A percentile compares a stretch with the other conserved stretches of the same genome.
These are phyloP conservation scores for Brotula barbata DNA, from an alignment of 2,797 vertebrate species.

Conservation along the genomic window DNA sequence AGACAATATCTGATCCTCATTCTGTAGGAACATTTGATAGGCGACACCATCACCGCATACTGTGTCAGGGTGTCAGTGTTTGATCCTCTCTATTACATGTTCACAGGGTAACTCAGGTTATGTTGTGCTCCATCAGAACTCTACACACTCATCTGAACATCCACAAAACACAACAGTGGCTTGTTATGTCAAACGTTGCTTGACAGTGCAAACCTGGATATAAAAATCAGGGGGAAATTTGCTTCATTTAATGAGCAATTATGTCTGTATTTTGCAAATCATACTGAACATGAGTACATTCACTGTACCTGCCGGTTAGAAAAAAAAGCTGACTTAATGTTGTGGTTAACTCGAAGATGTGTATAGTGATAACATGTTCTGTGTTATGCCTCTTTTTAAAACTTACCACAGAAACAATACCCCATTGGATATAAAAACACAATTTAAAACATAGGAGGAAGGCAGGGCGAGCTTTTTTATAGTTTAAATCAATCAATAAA, in stretches of 20 bases:
- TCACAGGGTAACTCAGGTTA: slow-evolving; percentile 9
- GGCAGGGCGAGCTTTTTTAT: too few species aligned
- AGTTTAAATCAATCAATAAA: too few species aligned
- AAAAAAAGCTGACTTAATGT: slow-evolving; percentile 25
- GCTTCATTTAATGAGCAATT: slow-evolving; percentile 6
- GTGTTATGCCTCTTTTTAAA: slow-evolving; percentile 14
- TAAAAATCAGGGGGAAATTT: slow-evolving; percentile 36
- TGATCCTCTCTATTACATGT: not conserved
- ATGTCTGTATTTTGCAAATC: slow-evolving; percentile 5
- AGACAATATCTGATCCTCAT: too few species aligned
- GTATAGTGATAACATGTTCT: slow-evolving; percentile 1
- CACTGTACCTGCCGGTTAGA: slow-evolving; percentile 48
- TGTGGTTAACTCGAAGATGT: not conserved
- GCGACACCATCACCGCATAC: not conserved
- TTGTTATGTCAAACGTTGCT: slow-evolving; percentile 64
- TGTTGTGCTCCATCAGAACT: slow-evolving; percentile 28
- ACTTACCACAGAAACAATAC: not conserved
- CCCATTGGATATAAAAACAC: not conserved
- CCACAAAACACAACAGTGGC: slow-evolving; percentile 39
- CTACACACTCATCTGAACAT: slow-evolving; percentile 28
- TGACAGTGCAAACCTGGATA: slow-evolving; percentile 23
- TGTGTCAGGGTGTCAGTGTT: not conserved
- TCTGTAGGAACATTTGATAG: too few species aligned
- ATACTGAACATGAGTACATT: slow-evolving; percentile 49
- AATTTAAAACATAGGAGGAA: not conserved